A percentile compares a stretch with the other conserved stretches of the same genome.
Evolutionary conservation across 2,113 vertebrate species (phyloP).

Genomic region (Cyprinodon tularosa): DNA sequence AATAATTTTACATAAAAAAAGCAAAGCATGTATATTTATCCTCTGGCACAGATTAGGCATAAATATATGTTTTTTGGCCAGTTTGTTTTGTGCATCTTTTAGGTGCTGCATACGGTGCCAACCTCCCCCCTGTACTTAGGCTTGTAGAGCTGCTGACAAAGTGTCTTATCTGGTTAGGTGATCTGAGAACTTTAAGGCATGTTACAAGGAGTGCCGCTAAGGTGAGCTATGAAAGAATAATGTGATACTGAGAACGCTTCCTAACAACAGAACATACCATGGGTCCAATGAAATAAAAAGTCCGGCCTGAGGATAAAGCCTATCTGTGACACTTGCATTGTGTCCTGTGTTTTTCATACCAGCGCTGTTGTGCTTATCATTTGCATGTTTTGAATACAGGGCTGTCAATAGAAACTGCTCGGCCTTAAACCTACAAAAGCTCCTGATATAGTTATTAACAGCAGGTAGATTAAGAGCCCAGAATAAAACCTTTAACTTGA

Average conservation of each 20-base stretch:
- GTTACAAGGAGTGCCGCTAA: slow-evolving; percentile 70
- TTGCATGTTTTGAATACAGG: slow-evolving; percentile 53
- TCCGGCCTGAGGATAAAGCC: background rate
- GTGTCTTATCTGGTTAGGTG: slow-evolving; percentile 78
- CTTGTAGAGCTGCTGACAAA: slow-evolving; percentile 70
- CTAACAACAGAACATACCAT: slow-evolving; percentile 49
- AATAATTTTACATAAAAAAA: background rate
- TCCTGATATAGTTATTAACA: slow-evolving; percentile 12
- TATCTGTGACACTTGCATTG: slow-evolving; percentile 1
- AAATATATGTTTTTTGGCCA: no score
- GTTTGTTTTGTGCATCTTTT: background rate
- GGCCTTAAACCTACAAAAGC: slow-evolving; percentile 11
- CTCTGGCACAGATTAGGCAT: no score
- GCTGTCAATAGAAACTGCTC: slow-evolving; percentile 8
- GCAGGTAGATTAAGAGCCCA: background rate
- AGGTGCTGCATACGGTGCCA: slow-evolving; percentile 4
- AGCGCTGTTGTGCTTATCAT: slow-evolving; percentile 18
- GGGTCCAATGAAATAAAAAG: slow-evolving; percentile 14
- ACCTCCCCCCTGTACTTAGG: slow-evolving; percentile 45
- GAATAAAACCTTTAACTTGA: slow-evolving; percentile 1
- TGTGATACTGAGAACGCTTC: slow-evolving; percentile 79
- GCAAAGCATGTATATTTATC: background rate
- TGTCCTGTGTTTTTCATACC: slow-evolving; percentile 4
- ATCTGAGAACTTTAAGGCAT: slow-evolving; percentile 80
- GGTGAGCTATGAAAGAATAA: slow-evolving; percentile 82